A percentile compares a stretch with the other conserved stretches of the same genome.
Evolutionary conservation across 2,797 vertebrate species (phyloP).

Genomic region (Mallotus villosus): DNA sequence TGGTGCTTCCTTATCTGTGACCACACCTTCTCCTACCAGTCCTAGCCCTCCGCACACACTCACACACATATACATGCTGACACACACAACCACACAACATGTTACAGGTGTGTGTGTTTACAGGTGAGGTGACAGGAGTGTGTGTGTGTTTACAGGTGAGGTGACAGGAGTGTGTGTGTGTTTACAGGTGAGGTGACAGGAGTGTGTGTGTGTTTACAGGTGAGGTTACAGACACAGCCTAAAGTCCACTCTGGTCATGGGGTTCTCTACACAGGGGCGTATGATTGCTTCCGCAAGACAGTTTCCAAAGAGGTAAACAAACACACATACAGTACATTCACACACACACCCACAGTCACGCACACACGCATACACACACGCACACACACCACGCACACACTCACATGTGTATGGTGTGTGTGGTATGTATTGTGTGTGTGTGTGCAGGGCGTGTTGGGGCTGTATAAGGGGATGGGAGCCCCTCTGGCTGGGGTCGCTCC

Average conservation of each 20-base stretch:
- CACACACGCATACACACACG: not conserved
- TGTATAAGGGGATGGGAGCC: slow-evolving; percentile 81
- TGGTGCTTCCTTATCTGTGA: not conserved
- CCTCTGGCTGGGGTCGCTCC: slow-evolving; percentile 75
- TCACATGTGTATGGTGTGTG: not conserved
- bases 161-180: not conserved
- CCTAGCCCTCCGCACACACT: not conserved
- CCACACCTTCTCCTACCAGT: not conserved
- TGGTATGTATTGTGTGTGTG: slow-evolving; percentile 31
- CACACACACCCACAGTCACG: not conserved
- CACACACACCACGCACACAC: too few species aligned
- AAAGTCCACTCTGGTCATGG: slow-evolving; percentile 51
- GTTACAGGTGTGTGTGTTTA: too few species aligned
- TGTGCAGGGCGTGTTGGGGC: slow-evolving; percentile 70
- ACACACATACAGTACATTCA: slow-evolving; percentile 6
- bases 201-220: slow-evolving; percentile 55
- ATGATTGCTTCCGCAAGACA: slow-evolving; percentile 78
- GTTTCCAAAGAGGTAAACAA: slow-evolving; percentile 72
- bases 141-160: too few species aligned
- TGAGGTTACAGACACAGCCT: slow-evolving; percentile 77
- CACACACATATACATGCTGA: slow-evolving; percentile 14
- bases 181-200: not conserved
- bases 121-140: too few species aligned
- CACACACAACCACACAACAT: not conserved
- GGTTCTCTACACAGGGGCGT: slow-evolving; percentile 69